A percentile compares a stretch with the other conserved stretches of the same genome.
Conservation (phyloP, 2,797 vertebrate species). For the Gymnopithys bicolor region DNA sequence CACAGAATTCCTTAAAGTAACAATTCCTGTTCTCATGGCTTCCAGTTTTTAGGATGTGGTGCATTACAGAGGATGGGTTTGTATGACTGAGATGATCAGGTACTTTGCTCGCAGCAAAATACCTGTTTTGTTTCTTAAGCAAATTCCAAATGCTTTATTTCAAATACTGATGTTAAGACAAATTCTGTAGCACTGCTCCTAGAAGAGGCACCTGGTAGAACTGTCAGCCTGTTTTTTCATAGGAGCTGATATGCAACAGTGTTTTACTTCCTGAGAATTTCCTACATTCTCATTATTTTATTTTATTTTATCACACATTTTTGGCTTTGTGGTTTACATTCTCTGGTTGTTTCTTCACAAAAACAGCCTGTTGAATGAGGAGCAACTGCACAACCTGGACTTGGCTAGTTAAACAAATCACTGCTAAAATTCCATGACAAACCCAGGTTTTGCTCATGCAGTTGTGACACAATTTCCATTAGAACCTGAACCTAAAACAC, state of each 20-base stretch:
- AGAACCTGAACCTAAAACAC: background rate
- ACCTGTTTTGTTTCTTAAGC: conserved; percentile 68
- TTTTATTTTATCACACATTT: background rate
- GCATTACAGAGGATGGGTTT: conserved; percentile 78
- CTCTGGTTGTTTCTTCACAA: background rate
- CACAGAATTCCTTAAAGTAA: conserved; percentile 72
- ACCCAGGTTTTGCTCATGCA: background rate
- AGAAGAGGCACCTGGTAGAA: background rate
- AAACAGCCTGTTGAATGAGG: background rate
- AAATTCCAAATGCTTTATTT: conserved; percentile 64
- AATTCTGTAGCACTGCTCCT: background rate
- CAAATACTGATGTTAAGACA: conserved; percentile 11
- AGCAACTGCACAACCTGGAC: background rate
- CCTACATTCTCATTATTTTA: background rate
- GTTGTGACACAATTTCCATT: background rate
- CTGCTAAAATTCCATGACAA: background rate
- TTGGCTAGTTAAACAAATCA: conserved; percentile 12
- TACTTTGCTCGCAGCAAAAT: conserved; percentile 78
- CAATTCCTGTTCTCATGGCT: conserved; percentile 80
- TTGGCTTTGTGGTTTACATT: background rate
- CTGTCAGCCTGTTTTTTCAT: background rate
- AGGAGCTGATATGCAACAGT: background rate
- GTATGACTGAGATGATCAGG: conserved; percentile 87
- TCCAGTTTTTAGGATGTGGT: conserved; percentile 81
- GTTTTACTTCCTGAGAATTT: background rate